Evolutionary conservation across 37 sponge, comb jelly and placozoan genomes (phyloP).

Genomic region (Bolinopsis microptera): DNA sequence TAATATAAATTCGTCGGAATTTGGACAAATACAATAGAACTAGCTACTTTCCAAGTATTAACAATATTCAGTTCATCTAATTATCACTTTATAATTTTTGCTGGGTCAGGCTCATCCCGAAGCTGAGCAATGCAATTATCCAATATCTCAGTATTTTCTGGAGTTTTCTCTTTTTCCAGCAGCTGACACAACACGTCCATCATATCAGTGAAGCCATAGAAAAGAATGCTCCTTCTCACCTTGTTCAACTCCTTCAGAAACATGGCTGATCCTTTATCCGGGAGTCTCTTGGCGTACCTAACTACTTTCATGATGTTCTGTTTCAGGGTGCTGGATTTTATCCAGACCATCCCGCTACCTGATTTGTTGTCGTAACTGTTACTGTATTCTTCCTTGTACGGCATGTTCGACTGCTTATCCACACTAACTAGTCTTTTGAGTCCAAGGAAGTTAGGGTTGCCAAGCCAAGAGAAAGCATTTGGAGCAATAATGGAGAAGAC

Average conservation of each 20-base stretch:
- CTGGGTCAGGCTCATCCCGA: conserved; percentile 1
- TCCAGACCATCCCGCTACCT: conserved; percentile 47
- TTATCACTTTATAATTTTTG: conserved; percentile 3
- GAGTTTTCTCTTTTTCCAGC: conserved; percentile 11
- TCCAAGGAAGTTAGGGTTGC: conserved; percentile 52
- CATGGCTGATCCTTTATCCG: conserved; percentile 43
- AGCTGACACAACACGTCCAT: conserved; percentile 42
- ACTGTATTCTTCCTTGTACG: neutral
- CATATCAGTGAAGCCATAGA: conserved; percentile 57
- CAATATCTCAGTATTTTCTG: conserved; percentile 8
- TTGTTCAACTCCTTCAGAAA: conserved; percentile 59
- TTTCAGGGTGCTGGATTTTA: conserved; percentile 38
- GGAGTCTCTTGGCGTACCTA: conserved; percentile 43
- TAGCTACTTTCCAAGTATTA: neutral
- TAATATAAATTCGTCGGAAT: no score
- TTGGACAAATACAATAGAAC: neutral
- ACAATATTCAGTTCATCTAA: neutral
- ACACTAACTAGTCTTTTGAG: neutral
- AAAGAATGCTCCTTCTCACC: conserved; percentile 10
- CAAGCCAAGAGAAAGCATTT: neutral
- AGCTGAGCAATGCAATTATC: conserved; percentile 31
- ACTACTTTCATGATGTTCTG: conserved; percentile 49
- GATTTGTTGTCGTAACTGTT: conserved; percentile 52
- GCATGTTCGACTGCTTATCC: conserved; percentile 49
- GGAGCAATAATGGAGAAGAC: conserved; percentile 32